These are phyloP conservation scores for Acrobasis suavella DNA, from an alignment of 2,888 invertebrate species.

Conservation along the genomic window DNA sequence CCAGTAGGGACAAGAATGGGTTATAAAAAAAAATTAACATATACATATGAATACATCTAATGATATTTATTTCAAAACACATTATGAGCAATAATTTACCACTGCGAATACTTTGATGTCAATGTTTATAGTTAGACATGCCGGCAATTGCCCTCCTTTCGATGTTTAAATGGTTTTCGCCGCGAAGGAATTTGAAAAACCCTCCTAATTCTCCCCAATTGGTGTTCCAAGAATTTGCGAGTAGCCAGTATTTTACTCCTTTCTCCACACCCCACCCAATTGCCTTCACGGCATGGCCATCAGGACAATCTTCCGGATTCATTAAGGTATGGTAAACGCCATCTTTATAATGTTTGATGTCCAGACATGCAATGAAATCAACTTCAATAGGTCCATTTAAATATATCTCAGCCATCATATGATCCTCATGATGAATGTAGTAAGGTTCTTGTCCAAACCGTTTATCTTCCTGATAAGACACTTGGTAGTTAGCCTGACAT, in stretches of 20 bases:
- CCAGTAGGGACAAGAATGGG: too few species aligned
- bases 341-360: conserved; percentile 88
- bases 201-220: conserved; percentile 91
- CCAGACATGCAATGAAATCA: conserved; percentile 88
- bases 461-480: conserved; percentile 85
- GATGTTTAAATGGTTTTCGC: conserved; percentile 21
- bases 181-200: conserved; percentile 85
- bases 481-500: conserved; percentile 79
- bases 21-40: too few species aligned
- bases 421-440: conserved; percentile 58
- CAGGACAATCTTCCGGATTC: background rate
- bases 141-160: conserved; percentile 9
- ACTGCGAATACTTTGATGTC: too few species aligned
- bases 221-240: conserved; percentile 92
- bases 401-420: conserved; percentile 88
- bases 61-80: too few species aligned
- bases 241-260: conserved; percentile 88
- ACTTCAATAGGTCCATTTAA: conserved; percentile 91
- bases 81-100: too few species aligned
- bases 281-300: conserved; percentile 60
- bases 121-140: background rate
- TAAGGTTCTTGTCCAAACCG: conserved; percentile 84
- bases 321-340: conserved; percentile 63
- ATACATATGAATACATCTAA: too few species aligned
- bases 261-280: conserved; percentile 90